A percentile compares a stretch with the other conserved stretches of the same genome.
These are phyloP conservation scores for Dicycla oo DNA, from an alignment of 2,888 invertebrate species.

Conservation along the genomic window DNA sequence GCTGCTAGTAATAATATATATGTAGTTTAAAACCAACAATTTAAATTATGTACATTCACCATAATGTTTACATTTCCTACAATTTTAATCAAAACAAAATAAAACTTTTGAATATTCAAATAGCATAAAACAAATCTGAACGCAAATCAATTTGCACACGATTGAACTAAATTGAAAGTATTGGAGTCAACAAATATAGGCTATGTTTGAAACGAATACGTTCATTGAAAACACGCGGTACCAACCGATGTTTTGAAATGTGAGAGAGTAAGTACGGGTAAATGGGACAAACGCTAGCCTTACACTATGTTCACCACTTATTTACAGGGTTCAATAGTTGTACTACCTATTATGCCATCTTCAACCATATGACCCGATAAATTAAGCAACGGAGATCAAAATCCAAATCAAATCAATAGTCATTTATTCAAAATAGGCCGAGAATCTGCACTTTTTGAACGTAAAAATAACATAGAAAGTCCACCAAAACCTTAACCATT, in stretches of 20 bases:
- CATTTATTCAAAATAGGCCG: no score
- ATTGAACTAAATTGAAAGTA: conserved; percentile 37
- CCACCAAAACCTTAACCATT: no score
- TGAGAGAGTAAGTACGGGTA: background rate
- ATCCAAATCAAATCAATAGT: no score
- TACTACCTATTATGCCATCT: no score
- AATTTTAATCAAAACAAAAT: background rate
- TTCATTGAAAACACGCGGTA: conserved; percentile 18
- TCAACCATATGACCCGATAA: background rate
- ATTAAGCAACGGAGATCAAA: background rate
- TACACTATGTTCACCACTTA: background rate
- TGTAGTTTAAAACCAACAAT: background rate
- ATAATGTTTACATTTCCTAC: background rate
- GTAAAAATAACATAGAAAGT: no score
- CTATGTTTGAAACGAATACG: conserved; percentile 32
- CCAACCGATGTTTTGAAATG: conserved; percentile 1
- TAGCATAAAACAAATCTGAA: conserved; percentile 14
- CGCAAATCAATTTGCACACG: conserved; percentile 23
- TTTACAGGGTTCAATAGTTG: no score
- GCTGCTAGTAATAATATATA: no score
- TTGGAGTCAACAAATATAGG: conserved; percentile 19
- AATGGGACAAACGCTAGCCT: background rate
- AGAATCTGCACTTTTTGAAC: no score
- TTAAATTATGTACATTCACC: background rate
- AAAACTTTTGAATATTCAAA: conserved; percentile 4